Base-by-base conservation (phyloP, 2,888 invertebrate species). In the Camponotus fellah region DNA sequence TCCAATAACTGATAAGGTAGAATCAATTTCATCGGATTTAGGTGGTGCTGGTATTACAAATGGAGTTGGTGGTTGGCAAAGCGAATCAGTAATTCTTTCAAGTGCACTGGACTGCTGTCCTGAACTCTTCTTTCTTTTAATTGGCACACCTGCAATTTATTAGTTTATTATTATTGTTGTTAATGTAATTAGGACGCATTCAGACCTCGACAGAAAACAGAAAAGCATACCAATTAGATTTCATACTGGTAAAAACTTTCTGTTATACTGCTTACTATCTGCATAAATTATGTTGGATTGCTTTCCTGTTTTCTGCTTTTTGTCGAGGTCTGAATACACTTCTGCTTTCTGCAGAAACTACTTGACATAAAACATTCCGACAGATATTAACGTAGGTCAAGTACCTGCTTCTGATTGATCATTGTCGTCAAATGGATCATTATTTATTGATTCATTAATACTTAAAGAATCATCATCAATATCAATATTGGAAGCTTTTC, bases 11-110 rank as follows among this genome's bases (percentile, higher is more conserved):
- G n/a, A 9, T 64, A 64, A 3, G 37, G n/a, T 3, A 1, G 37
- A 62, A 37, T 64, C 34, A 64, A 64, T 64, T n/a, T 64, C 34
- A 64, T 64, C n/a, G 2, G 10, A 10, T 64, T 64, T 64, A 4
- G 37, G 64, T 64, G 37, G 10, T 64, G 64, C n/a, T 9, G 37
- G 64, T 64, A 34, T 34, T n/a, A 37, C 9, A 37, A 65, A 40
- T 65, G 64, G 37, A n/a, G 64, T 40, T 65, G 12, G 5, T 65
- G 65, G 65, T 40, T 12, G 65, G 0, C 65, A 65, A 21, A 65
- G 2, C 0, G 37, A 65, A 21, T 65, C 65, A 2, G 65, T 37
- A 65, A 65, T 65, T 40, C 21, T 65, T 2, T 65, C 40, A 0
- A 65, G 12, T 64, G 64, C 64, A 37, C 37, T 37, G 12, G 12